Evolutionary conservation across 2,888 invertebrate species (phyloP), one percentile per base, ranked within the genome.

Genomic region (Argyresthia albistria): DNA sequence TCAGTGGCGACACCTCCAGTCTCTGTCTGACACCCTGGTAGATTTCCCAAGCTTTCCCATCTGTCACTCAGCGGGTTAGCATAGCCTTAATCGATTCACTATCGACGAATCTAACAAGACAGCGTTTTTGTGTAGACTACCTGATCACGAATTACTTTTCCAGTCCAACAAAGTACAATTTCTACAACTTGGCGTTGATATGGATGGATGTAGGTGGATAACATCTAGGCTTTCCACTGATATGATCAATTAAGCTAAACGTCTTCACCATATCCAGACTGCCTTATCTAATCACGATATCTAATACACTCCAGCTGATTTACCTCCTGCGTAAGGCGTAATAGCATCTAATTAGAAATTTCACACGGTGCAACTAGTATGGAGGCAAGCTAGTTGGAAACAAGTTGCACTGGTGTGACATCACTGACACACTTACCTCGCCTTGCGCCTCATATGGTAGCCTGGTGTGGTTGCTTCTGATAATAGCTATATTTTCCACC

Each of bases 291-390:
- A 25, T 25, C 25, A 6, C 25, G 25, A 25, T 25, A 25, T 25
- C 25, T 25, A 25, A 25, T 25, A 25, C 25, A 25, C 25, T 25
- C 6, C 25, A 25, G 6, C 25, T 25, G 25, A 25, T 25, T 25
- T 25, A 25, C 25, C 25, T 25, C 25, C 25, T 25, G 25, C 25
- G n/a, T 39, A 3, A 39, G 39, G 39, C 39, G n/a, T 39, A 39
- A 39, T n/a, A 43, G 43, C 9, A n/a, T 42, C 59, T 70, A 72
- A 79, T 78, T 76, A 72, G 67, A 67, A 59, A 68, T 68, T 76
- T 73, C 75, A 75, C 73, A 72, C 70, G 65, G 10, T 43, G n/a
- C 12, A 43, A 43, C 43, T 8, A 53, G 39, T 39, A 39, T n/a
- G n/a, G 39, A 51, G 36, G 45, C 51, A 53, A 49, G 49, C 53